A percentile compares a stretch with the other conserved stretches of the same genome.
These are phyloP conservation scores for Gadus chalcogrammus DNA, from an alignment of 2,113 vertebrate genomes.

Conservation along the genomic window DNA sequence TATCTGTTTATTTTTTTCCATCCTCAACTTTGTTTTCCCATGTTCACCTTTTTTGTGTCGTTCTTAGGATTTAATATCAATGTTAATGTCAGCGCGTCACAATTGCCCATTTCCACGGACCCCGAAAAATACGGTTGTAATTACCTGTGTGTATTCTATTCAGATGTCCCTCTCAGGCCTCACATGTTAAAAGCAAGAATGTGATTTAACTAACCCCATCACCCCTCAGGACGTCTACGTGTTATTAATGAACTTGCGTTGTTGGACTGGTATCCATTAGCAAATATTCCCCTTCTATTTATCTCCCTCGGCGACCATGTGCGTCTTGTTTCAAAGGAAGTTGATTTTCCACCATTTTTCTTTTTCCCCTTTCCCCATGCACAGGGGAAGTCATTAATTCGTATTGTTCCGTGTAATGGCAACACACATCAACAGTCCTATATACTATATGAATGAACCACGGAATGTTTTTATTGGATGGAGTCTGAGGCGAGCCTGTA, in stretches of 20 bases:
- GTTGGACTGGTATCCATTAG: conserved; percentile 55
- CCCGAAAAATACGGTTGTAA: conserved; percentile 11
- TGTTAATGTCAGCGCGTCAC: conserved; percentile 24
- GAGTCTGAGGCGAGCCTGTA: no score
- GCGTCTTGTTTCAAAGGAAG: conserved; percentile 31
- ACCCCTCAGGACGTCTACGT: conserved; percentile 17
- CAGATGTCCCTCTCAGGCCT: conserved; percentile 44
- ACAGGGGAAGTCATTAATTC: no score
- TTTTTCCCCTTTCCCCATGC: conserved; percentile 22
- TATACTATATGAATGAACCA: no score
- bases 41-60: conserved; percentile 6
- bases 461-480: no score
- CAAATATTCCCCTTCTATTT: conserved; percentile 50
- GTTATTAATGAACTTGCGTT: conserved; percentile 38
- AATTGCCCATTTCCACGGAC: conserved; percentile 32
- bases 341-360: conserved; percentile 5
- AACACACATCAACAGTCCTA: neutral
- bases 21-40: conserved; percentile 14
- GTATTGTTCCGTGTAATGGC: no score
- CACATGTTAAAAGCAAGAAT: conserved; percentile 13
- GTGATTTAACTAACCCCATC: conserved; percentile 25
- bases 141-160: conserved; percentile 24
- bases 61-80: conserved; percentile 10
- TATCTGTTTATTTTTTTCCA: conserved; percentile 31
- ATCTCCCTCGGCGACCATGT: conserved; percentile 31